phyloP scores from a whole-genome alignment of 1,140 invertebrate species.

The Sinella curviseta region DNA sequence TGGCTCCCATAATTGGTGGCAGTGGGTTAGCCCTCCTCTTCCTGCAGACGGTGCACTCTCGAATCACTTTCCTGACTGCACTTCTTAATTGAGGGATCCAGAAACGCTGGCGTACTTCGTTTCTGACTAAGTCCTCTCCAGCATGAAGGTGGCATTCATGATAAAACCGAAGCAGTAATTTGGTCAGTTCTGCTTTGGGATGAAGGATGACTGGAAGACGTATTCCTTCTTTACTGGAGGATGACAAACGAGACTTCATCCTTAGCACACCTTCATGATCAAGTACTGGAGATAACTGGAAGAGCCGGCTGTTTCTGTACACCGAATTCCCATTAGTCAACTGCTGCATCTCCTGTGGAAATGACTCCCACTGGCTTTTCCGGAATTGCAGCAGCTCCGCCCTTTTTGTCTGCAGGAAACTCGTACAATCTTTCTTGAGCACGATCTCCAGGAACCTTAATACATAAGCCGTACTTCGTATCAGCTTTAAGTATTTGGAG shows the following conservation, averaged over 20 bases:
- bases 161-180: neutral
- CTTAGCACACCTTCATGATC: neutral
- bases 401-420: no score
- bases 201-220: neutral
- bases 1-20: constrained; percentile 36
- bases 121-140: neutral
- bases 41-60: constrained; percentile 32
- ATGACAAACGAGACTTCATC: neutral
- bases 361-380: neutral
- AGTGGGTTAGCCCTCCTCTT: neutral
- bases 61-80: neutral
- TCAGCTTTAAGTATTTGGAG: neutral
- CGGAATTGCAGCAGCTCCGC: neutral
- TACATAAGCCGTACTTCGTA: neutral
- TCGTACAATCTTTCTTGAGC: neutral
- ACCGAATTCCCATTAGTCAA: neutral
- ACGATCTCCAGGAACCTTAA: neutral
- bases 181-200: neutral
- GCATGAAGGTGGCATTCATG: neutral
- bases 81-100: neutral
- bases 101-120: neutral
- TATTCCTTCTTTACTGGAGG: neutral
- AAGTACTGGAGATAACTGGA: neutral
- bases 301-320: neutral
- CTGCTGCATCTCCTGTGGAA: neutral